Percentiles rank a stretch among this genome's conserved stretches.
These are phyloP conservation scores for Dendrolimus pini DNA, from an alignment of 2,888 invertebrate genomes.

Conservation along the genomic window DNA sequence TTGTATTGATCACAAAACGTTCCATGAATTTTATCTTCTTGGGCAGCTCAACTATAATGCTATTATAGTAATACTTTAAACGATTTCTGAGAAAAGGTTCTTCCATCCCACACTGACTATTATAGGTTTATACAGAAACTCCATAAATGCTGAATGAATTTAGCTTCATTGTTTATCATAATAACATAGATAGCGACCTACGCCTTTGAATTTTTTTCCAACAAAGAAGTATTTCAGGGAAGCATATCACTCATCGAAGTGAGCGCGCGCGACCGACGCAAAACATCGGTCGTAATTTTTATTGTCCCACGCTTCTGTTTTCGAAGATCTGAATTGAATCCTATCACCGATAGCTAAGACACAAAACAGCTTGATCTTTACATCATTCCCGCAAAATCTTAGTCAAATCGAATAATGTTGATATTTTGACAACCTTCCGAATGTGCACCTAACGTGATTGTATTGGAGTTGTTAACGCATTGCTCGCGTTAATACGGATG, in stretches of 20 bases:
- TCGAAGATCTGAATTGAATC: constrained; percentile 43
- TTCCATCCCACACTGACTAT: too few species aligned
- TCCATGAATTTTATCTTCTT: too few species aligned
- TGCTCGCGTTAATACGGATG: constrained; percentile 45
- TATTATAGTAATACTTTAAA: too few species aligned
- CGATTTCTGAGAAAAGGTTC: too few species aligned
- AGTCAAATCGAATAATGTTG: constrained; percentile 62
- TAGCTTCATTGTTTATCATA: constrained; percentile 4
- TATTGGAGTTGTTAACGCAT: constrained; percentile 55
- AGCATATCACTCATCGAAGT: constrained; percentile 62
- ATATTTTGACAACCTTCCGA: constrained; percentile 53
- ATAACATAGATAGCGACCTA: constrained; percentile 6
- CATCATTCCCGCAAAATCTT: constrained; percentile 39
- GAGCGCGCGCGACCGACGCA: constrained; percentile 46
- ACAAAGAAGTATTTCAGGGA: constrained; percentile 53
- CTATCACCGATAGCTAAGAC: constrained; percentile 41
- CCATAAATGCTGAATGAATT: too few species aligned
- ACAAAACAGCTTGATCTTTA: constrained; percentile 41
- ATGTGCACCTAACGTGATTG: constrained; percentile 57
- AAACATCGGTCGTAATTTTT: constrained; percentile 63
- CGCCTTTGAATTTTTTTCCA: constrained; percentile 43
- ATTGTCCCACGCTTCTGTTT: constrained; percentile 47
- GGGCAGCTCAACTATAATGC: too few species aligned
- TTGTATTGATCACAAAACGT: too few species aligned
- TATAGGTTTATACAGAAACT: too few species aligned